Percentiles rank a stretch among this genome's conserved stretches.
These are phyloP conservation scores for Callopanchax toddi DNA, from an alignment of 2,113 vertebrate genomes.

Conservation along the genomic window DNA sequence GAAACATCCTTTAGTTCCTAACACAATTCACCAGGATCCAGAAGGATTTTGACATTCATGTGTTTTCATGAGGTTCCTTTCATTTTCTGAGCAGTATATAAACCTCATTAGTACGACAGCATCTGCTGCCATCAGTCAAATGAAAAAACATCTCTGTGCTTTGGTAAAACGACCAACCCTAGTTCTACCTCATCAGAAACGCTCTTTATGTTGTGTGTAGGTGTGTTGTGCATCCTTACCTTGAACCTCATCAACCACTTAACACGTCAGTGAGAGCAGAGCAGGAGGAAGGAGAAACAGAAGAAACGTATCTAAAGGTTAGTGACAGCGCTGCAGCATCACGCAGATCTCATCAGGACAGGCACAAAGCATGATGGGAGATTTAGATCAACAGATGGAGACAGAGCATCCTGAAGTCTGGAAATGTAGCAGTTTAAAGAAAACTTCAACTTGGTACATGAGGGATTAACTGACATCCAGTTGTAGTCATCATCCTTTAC, in stretches of 20 bases:
- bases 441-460: no score
- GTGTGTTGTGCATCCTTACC: constrained; percentile 83
- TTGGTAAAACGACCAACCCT: background rate
- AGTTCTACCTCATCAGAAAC: background rate
- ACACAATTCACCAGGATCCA: no score
- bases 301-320: constrained; percentile 82
- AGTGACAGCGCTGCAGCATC: constrained; percentile 68
- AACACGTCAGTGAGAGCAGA: constrained; percentile 84
- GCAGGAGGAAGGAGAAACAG: constrained; percentile 86
- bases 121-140: no score
- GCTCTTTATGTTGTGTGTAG: background rate
- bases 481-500: no score
- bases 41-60: no score
- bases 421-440: no score
- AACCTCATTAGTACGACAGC: no score
- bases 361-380: background rate
- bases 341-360: constrained; percentile 17
- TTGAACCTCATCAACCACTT: constrained; percentile 99
- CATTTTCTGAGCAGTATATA: no score
- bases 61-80: no score
- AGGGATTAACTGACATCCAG: no score
- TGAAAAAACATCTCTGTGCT: background rate
- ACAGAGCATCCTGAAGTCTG: no score
- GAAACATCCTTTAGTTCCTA: no score
- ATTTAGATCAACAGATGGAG: background rate